These are phyloP conservation scores for Caenorhabditis inopinata DNA, from an alignment of 1,140 invertebrate genomes.

Conservation along the genomic window DNA sequence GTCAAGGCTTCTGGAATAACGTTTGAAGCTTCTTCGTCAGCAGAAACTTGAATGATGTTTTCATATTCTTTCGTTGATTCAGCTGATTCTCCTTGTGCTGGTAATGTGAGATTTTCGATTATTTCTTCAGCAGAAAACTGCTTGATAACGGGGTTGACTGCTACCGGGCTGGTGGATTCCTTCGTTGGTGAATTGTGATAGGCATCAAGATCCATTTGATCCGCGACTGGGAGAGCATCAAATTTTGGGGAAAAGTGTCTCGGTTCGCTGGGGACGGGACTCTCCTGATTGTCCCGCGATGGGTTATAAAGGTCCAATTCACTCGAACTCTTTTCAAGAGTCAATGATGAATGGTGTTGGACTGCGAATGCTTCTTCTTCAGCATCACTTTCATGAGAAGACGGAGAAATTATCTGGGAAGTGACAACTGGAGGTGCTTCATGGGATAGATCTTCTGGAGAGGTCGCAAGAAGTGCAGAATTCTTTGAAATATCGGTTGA, in stretches of 20 bases:
- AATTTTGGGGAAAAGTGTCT: too few relatives aligned
- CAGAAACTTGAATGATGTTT: neutral
- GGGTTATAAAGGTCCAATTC: slow-evolving; percentile 5
- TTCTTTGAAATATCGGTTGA: too few relatives aligned
- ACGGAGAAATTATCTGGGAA: neutral
- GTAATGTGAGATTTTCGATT: neutral
- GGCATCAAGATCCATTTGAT: neutral
- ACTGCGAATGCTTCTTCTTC: neutral
- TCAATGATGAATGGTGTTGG: neutral
- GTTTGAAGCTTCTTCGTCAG: neutral
- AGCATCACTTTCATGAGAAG: neutral
- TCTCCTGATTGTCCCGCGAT: neutral
- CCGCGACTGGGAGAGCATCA: neutral
- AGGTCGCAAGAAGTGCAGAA: too few relatives aligned
- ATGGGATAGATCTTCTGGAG: neutral
- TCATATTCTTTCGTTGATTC: neutral
- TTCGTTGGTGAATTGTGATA: neutral
- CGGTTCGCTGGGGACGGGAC: neutral
- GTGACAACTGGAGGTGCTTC: neutral
- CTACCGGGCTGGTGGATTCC: neutral
- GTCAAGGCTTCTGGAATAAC: neutral
- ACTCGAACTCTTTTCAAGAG: neutral
- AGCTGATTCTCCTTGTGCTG: too few relatives aligned
- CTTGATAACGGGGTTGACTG: neutral
- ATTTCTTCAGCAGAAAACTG: neutral